Evolutionary conservation across 2,113 vertebrate genomes (phyloP).

Genomic region (Pipa parva): DNA sequence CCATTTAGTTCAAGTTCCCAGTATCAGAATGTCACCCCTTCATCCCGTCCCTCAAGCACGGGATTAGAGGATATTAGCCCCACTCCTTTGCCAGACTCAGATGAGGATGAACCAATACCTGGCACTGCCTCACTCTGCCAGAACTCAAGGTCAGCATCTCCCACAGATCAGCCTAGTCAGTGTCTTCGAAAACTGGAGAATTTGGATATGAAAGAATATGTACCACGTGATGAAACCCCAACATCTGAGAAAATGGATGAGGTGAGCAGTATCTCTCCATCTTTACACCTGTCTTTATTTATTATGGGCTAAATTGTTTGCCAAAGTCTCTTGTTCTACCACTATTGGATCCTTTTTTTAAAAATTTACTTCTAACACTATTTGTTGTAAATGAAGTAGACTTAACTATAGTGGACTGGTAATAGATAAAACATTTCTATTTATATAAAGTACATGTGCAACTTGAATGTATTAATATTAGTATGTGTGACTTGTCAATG

Average conservation of each 20-base stretch:
- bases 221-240: constrained; percentile 70
- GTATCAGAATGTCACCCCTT: constrained; percentile 63
- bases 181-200: constrained; percentile 62
- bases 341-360: no score
- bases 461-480: no score
- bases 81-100: constrained; percentile 89
- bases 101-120: constrained; percentile 75
- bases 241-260: constrained; percentile 80
- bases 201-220: constrained; percentile 68
- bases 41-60: constrained; percentile 80
- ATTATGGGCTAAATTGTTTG: no score
- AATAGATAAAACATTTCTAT: no score
- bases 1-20: constrained; percentile 67
- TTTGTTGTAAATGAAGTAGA: no score
- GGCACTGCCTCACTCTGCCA: constrained; percentile 63
- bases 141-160: constrained; percentile 53
- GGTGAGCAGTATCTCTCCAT: constrained; percentile 61
- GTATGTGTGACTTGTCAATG: no score
- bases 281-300: no score
- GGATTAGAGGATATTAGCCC: constrained; percentile 96
- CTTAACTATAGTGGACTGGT: no score
- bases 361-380: no score
- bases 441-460: no score
- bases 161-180: constrained; percentile 49
- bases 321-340: no score